Evolutionary conservation across 1,140 invertebrate species (phyloP).

Genomic region (Heliothis virescens): DNA sequence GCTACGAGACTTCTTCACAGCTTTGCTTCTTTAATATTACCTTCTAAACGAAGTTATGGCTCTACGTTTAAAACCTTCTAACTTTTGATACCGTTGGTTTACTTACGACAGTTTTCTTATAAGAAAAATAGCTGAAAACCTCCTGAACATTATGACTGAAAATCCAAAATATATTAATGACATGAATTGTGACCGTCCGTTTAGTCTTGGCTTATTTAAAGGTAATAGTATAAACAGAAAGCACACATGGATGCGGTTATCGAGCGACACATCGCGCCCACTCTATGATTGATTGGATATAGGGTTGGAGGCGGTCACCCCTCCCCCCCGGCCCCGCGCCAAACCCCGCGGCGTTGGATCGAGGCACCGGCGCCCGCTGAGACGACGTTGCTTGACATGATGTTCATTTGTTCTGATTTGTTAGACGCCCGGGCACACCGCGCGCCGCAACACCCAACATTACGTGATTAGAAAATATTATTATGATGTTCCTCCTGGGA

Average conservation of each 20-base stretch:
- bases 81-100: too few relatives aligned
- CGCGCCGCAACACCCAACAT: constrained; percentile 50
- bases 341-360: constrained; percentile 18
- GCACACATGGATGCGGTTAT: constrained; percentile 55
- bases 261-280: constrained; percentile 52
- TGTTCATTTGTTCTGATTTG: constrained; percentile 73
- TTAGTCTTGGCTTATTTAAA: constrained; percentile 40
- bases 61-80: too few relatives aligned
- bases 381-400: constrained; percentile 62
- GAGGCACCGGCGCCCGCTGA: constrained; percentile 54
- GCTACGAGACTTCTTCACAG: too few relatives aligned
- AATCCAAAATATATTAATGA: neutral
- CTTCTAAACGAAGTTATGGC: too few relatives aligned
- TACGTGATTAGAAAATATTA: constrained; percentile 60
- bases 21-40: too few relatives aligned
- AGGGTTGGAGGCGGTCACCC: constrained; percentile 38
- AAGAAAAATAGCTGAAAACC: too few relatives aligned
- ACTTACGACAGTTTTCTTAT: too few relatives aligned
- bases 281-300: constrained; percentile 66
- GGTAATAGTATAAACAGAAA: constrained; percentile 47
- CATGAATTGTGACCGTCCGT: neutral
- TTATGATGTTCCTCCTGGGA: constrained; percentile 44
- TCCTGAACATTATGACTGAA: neutral
- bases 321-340: neutral
- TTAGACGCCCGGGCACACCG: constrained; percentile 57